phyloP scores from a whole-genome alignment of 2,113 vertebrate species.

The Semicossyphus pulcher region DNA sequence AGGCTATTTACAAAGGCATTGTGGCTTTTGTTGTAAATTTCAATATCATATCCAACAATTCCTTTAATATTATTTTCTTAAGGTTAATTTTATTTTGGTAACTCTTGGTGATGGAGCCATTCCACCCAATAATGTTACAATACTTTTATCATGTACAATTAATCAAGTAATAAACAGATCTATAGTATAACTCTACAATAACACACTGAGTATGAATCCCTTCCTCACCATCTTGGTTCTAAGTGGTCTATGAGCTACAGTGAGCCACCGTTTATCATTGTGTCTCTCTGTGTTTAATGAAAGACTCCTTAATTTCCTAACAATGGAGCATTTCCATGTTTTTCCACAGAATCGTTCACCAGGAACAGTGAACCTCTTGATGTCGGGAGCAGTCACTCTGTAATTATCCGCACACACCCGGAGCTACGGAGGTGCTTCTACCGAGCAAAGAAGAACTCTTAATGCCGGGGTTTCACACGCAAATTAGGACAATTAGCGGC shows the following conservation, averaged over 20 bases:
- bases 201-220: background rate
- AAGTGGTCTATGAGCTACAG: background rate
- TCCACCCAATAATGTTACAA: no score
- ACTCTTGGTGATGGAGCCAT: no score
- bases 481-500: slow-evolving; percentile 82
- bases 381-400: slow-evolving; percentile 63
- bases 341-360: slow-evolving; percentile 55
- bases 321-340: slow-evolving; percentile 70
- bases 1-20: no score
- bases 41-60: no score
- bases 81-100: no score
- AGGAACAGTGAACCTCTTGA: slow-evolving; percentile 75
- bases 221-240: background rate
- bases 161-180: background rate
- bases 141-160: no score
- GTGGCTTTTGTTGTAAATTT: no score
- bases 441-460: slow-evolving; percentile 58
- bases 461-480: slow-evolving; percentile 71
- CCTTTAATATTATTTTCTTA: no score
- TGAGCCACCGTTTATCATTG: slow-evolving; percentile 2
- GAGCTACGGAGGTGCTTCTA: slow-evolving; percentile 72
- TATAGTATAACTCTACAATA: background rate
- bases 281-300: slow-evolving; percentile 66
- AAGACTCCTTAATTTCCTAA: slow-evolving; percentile 63
- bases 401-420: slow-evolving; percentile 80